Conservation (phyloP, 2,888 invertebrate genomes). For the Torymus auratus region DNA sequence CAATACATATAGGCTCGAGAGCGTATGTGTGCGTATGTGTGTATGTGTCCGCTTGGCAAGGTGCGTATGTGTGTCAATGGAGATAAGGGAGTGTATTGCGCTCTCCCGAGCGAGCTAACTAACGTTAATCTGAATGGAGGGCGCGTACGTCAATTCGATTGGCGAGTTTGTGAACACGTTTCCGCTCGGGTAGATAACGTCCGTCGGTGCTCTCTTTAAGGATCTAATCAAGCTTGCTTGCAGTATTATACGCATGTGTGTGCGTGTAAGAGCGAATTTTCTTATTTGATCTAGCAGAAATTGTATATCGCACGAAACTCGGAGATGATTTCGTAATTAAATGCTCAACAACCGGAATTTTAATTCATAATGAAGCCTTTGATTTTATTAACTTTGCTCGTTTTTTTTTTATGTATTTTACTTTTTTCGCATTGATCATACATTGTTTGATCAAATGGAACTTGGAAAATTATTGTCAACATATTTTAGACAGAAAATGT, state of each 20-base stretch:
- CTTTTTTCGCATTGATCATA: too few species aligned
- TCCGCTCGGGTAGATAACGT: conserved; percentile 29
- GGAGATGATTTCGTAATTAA: conserved; percentile 32
- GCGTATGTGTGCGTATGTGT: too few species aligned
- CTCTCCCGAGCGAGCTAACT: background rate
- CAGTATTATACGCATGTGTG: background rate
- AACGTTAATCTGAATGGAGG: conserved; percentile 37
- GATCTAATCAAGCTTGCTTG: conserved; percentile 20
- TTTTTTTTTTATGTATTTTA: too few species aligned
- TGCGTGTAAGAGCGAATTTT: conserved; percentile 3
- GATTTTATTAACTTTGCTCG: too few species aligned
- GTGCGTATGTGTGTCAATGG: conserved; percentile 29
- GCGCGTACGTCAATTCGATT: conserved; percentile 37
- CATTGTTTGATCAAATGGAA: too few species aligned
- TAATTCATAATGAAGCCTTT: too few species aligned
- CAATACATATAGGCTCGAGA: too few species aligned
- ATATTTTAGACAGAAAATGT: too few species aligned
- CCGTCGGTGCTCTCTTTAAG: conserved; percentile 13
- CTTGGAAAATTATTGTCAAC: too few species aligned
- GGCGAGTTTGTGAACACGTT: conserved; percentile 24
- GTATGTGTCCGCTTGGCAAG: background rate
- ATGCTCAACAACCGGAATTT: background rate
- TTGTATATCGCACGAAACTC: conserved; percentile 19
- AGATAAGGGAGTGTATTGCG: conserved; percentile 40
- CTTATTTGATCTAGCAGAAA: conserved; percentile 42